Evolutionary conservation across 2,113 vertebrate species (phyloP), one percentile per base, ranked within the genome.

Genomic region (Lepisosteus osseus): DNA sequence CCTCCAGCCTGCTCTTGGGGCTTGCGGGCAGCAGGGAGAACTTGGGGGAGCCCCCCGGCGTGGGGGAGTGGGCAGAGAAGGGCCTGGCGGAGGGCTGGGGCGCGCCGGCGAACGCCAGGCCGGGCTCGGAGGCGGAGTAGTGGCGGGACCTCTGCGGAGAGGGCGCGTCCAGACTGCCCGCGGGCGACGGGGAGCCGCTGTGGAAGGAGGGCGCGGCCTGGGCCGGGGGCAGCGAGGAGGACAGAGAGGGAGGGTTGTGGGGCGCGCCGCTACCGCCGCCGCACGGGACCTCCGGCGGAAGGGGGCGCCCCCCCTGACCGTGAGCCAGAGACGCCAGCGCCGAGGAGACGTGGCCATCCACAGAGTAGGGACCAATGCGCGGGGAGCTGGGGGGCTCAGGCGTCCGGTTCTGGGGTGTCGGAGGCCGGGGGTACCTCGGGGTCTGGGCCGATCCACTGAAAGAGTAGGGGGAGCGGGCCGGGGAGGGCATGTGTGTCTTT

Each of bases 111-210:
- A 69, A 79, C 73, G 73, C 78, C 72, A 79, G 77, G 42, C 82
- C 79, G n/a, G 85, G 86, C 69, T 92, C 90, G 3, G 91, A 92
- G n/a, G 87, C 78, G 13, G 90, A 90, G 12, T 87, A 87, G 72
- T 91, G 88, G 17, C 85, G 85, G 11, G 90, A 88, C 7, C 86
- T 82, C 78, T 86, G 88, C 59, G 90, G 88, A 72, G 90, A 89
- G 54, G 78, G 77, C 51, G 78, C 80, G 74, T 83, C 88, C 75
- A 85, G 41, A 15, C 76, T 63, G 62, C 70, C 57, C 9, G 69
- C 82, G 40, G 78, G 83, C 2, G 82, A 78, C 47, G 76, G 75
- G 59, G 77, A 82, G 12, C 76, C 61, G 41, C 29, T 29, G 82
- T 88, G 42, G 79, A 87, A 63, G 79, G 75, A 40, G 88, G 76